Evolutionary conservation across 2,888 invertebrate species (phyloP), one percentile per base, ranked within the genome.

Genomic region (Leuctra nigra): DNA sequence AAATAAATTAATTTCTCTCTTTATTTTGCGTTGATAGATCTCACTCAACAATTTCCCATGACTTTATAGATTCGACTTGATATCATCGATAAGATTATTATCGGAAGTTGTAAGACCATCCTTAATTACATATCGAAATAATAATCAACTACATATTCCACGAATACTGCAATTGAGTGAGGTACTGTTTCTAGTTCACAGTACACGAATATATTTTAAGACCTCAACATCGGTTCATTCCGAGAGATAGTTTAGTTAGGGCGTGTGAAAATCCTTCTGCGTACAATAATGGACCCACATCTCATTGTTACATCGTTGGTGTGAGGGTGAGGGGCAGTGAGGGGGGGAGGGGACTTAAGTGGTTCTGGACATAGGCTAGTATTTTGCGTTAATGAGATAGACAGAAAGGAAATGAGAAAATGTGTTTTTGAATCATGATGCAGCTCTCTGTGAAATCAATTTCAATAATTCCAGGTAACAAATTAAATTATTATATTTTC

Each of bases 251-350:
- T 20, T 44, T 23, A 20, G 44, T 18, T 2, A 22, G 44, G 44
- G 44, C 44, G 44, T 44, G 44, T 44, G 44, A 44, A 44, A 44
- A 41, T 4, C 44, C 44, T 44, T 44, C 44, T 29, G 11, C 44
- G n/a, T 18, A 22, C 44, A 44, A 44, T 23, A 44, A 44, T 44
- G 44, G 44, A 44, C 44, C 6, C 11, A 44, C 22, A 44, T 3
- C 23, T 22, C 44, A 44, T 44, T 44, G 44, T 44, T 44, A 23
- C 7, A n/a, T 44, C 2, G 6, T 20, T 23, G 20, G 23, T 11
- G n/a, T 20, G n/a, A 23, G 20, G 44, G 4, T 2, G 44, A 23
- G 44, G 39, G 20, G 23, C 7, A 18, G 44, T 23, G 44, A 22
- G 44, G 4, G 3, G 44, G 44, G 44, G 39, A 14, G 13, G 23